phyloP scores from a whole-genome alignment of 2,888 invertebrate species.

The Clunio marinus region DNA sequence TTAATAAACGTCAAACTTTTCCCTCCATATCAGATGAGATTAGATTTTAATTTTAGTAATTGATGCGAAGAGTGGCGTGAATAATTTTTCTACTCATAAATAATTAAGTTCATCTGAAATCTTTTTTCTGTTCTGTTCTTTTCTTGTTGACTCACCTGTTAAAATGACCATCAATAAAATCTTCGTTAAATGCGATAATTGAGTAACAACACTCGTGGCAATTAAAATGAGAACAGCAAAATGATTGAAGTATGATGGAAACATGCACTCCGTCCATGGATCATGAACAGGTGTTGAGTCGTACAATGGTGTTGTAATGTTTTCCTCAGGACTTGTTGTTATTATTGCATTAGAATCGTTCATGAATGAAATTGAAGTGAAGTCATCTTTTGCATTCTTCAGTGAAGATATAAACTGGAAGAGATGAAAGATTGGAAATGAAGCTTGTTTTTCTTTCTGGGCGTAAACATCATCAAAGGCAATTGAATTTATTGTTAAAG shows the following conservation, averaged over 20 bases:
- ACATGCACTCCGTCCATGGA: slow-evolving; percentile 55
- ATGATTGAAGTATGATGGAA: slow-evolving; percentile 71
- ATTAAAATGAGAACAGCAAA: slow-evolving; percentile 66
- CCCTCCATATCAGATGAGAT: too few species aligned
- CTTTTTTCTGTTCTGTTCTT: neutral
- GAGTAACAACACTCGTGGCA: slow-evolving; percentile 66
- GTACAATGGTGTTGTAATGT: neutral
- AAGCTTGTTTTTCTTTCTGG: neutral
- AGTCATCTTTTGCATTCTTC: neutral
- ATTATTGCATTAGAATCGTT: neutral
- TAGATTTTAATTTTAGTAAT: too few species aligned
- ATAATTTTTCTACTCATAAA: too few species aligned
- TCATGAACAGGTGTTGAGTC: slow-evolving; percentile 42
- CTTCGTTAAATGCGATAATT: slow-evolving; percentile 67
- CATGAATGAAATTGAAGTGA: neutral
- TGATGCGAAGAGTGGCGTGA: too few species aligned
- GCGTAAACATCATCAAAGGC: neutral
- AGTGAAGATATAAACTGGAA: slow-evolving; percentile 31
- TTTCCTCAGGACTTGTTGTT: neutral
- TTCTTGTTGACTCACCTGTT: slow-evolving; percentile 48
- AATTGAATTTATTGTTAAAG: slow-evolving; percentile 24
- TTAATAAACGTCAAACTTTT: too few species aligned
- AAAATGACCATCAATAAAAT: slow-evolving; percentile 61
- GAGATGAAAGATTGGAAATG: neutral
- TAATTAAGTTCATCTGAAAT: neutral